Percentiles rank a stretch among this genome's conserved stretches.
Evolutionary conservation across 2,113 vertebrate genomes (phyloP).

Genomic region (Nothobranchius furzeri): DNA sequence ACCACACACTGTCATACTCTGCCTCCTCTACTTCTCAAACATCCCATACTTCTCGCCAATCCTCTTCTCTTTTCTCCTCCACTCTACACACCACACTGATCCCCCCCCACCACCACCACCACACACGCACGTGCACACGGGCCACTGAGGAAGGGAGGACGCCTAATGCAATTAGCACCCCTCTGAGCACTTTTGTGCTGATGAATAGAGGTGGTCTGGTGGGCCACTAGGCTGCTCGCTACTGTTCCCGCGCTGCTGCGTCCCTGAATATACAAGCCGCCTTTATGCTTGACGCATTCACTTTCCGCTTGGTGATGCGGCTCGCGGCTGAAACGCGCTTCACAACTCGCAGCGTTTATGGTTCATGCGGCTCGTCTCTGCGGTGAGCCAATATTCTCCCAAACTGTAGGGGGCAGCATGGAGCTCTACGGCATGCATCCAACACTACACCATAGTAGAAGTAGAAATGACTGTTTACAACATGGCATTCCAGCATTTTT

Average conservation of each 20-base stretch:
- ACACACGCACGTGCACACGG: constrained; percentile 27
- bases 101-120: constrained; percentile 22
- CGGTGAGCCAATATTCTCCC: too few species aligned
- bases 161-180: constrained; percentile 83
- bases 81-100: constrained; percentile 30
- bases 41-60: constrained; percentile 64
- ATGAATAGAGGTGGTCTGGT: constrained; percentile 79
- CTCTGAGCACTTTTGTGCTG: constrained; percentile 81
- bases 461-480: too few species aligned
- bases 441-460: too few species aligned
- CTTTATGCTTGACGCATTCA: background rate
- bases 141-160: constrained; percentile 66
- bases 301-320: too few species aligned
- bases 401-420: too few species aligned
- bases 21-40: constrained; percentile 61
- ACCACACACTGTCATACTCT: constrained; percentile 62
- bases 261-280: constrained; percentile 66
- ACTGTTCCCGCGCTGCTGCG: constrained; percentile 71
- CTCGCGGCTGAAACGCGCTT: too few species aligned
- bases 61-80: constrained; percentile 33
- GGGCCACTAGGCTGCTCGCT: constrained; percentile 63
- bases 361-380: too few species aligned
- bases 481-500: too few species aligned
- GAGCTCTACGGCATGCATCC: too few species aligned
- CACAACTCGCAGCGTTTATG: too few species aligned